These are phyloP conservation scores for Solenodon paradoxus DNA, from an alignment of 2,113 vertebrate species.

Conservation along the genomic window DNA sequence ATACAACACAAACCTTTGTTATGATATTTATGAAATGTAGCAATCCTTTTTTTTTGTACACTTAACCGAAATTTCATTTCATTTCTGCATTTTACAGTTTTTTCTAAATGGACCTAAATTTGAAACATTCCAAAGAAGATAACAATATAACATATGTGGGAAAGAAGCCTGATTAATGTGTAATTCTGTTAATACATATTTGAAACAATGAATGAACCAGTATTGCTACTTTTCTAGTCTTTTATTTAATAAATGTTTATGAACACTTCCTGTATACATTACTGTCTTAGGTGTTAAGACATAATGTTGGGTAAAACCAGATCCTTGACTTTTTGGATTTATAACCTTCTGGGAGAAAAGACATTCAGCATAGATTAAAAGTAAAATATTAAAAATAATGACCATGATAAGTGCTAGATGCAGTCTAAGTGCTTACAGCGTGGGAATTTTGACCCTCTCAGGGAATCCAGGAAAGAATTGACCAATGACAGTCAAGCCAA, in stretches of 20 bases:
- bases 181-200: neutral
- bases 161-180: conserved; percentile 30
- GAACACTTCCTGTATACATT: neutral
- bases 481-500: neutral
- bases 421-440: neutral
- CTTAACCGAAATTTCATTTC: neutral
- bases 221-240: neutral
- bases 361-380: neutral
- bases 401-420: neutral
- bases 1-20: neutral
- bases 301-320: conserved; percentile 3
- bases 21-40: neutral
- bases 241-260: neutral
- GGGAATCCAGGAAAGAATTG: neutral
- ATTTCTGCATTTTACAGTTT: neutral
- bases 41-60: neutral
- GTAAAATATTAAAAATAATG: neutral
- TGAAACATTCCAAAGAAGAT: conserved; percentile 1
- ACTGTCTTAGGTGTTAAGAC: neutral
- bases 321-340: neutral
- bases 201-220: neutral
- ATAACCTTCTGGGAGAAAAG: neutral
- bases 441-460: neutral
- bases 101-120: neutral
- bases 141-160: neutral